Evolutionary conservation across 2,888 invertebrate genomes (phyloP), one percentile per base, ranked within the genome.

Genomic region (Therioaphis trifolii): DNA sequence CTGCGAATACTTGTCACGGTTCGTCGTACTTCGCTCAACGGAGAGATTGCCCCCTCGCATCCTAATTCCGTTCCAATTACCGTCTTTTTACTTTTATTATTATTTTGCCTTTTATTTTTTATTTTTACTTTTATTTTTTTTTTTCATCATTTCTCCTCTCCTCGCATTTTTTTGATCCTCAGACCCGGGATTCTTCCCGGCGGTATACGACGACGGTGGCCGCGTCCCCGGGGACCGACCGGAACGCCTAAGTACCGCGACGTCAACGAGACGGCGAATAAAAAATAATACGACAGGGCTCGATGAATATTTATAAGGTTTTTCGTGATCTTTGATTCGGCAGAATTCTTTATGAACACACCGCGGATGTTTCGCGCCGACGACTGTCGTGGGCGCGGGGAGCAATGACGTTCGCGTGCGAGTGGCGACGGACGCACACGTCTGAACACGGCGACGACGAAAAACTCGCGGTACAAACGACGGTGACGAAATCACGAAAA

Each of bases 261-360:
- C 63, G 82, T 82, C 82, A 49, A 74, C 61, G 24, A 63, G 61
- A 63, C 35, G 18, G 21, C 5, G 29, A 35, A 11, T 21, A 24
- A 58, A 55, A 75, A 49, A 46, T 29, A 58, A 58, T 46, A 58
- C 80, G 80, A 58, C 77, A 35, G 43, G 49, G 24, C 40, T 55
- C 82, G 72, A 74, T 82, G 82, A 82, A 82, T 82, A 82, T 82
- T 82, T 74, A 82, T 82, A 82, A 74, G 40, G 58, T 74, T 74
- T 74, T 35, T 66, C 29, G 66, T 40, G 61, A 63, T 74, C 63
- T 63, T 72, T 74, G 72, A 82, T 82, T 82, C 40, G 24, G 35
- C 35, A 35, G 46, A 18, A 52, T 40, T 52, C 21, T 66, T 52
- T 21, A n/a, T 4, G 29, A 29, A 49, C 11, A 9, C 58, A 11